A percentile compares a stretch with the other conserved stretches of the same genome.
phyloP scores from a whole-genome alignment of 2,888 invertebrate species.

The Diarsia dahlii region DNA sequence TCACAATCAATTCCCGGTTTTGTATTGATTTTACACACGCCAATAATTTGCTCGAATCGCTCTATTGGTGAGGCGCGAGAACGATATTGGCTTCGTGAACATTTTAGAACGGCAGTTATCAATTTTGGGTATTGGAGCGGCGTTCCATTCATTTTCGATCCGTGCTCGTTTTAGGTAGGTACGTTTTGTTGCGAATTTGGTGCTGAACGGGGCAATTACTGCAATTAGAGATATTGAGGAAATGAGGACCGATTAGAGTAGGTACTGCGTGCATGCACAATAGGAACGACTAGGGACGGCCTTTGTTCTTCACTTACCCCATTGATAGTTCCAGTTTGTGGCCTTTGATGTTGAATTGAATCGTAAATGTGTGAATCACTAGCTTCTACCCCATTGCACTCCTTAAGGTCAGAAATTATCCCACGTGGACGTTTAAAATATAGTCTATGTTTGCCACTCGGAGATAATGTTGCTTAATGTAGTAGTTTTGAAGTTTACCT shows the following conservation, averaged over 20 bases:
- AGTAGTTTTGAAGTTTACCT: neutral
- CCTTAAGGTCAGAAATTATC: neutral
- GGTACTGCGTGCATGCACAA: neutral
- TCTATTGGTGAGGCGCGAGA: conserved; percentile 47
- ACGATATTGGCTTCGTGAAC: conserved; percentile 47
- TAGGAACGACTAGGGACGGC: neutral
- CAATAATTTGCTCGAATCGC: conserved; percentile 54
- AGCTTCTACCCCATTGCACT: neutral
- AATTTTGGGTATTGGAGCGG: conserved; percentile 52
- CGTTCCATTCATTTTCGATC: conserved; percentile 44
- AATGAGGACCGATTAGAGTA: neutral
- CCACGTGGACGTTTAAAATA: neutral
- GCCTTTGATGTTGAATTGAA: neutral
- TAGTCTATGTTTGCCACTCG: too few relatives aligned
- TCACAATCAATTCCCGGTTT: conserved; percentile 59
- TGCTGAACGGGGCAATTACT: conserved; percentile 2
- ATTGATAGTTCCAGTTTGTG: neutral
- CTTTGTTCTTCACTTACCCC: conserved; percentile 11
- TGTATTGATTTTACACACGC: conserved; percentile 60
- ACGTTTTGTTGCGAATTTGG: conserved; percentile 34
- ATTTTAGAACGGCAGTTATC: conserved; percentile 58
- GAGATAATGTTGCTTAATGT: neutral
- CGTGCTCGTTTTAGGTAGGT: conserved; percentile 1
- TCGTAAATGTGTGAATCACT: neutral
- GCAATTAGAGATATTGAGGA: conserved; percentile 12